A percentile compares a stretch with the other conserved stretches of the same genome.
These are phyloP conservation scores for Epistrophe eligans DNA, from an alignment of 2,888 invertebrate species.

Conservation along the genomic window DNA sequence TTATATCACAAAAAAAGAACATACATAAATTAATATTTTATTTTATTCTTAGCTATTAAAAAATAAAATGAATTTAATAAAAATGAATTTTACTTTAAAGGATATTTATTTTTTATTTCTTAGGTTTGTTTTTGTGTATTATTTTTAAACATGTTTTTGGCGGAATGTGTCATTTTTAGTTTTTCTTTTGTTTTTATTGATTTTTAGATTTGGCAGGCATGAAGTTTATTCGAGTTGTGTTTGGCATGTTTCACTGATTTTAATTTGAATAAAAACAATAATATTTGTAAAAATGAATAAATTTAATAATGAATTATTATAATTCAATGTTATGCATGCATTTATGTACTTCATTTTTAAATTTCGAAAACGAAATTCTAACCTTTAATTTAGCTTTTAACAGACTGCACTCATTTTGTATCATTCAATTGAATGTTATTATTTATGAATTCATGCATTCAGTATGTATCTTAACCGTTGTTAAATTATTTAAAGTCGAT, in stretches of 20 bases:
- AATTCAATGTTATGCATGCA: background rate
- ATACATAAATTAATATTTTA: conserved; percentile 69
- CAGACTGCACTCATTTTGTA: background rate
- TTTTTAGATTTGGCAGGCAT: conserved; percentile 46
- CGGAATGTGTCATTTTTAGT: background rate
- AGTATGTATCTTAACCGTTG: background rate
- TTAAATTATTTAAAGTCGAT: background rate
- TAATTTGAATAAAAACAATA: conserved; percentile 7
- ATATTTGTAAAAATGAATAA: background rate
- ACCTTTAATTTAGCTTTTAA: background rate
- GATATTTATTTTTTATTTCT: conserved; percentile 54
- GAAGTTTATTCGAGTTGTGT: conserved; percentile 49
- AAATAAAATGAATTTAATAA: conserved; percentile 75
- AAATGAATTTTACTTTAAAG: conserved; percentile 63
- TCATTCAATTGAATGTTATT: background rate
- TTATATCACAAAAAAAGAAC: conserved; percentile 63
- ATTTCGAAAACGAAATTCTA: background rate
- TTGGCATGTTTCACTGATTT: conserved; percentile 50
- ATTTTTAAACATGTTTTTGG: conserved; percentile 2
- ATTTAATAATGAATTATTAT: background rate
- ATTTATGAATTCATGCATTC: background rate
- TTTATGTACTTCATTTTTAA: background rate
- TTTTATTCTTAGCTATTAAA: conserved; percentile 67
- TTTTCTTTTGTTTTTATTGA: conserved; percentile 52
- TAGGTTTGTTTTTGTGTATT: conserved; percentile 43